Base-by-base conservation (phyloP, 2,113 vertebrate genomes). In the Argyrosomus japonicus region DNA sequence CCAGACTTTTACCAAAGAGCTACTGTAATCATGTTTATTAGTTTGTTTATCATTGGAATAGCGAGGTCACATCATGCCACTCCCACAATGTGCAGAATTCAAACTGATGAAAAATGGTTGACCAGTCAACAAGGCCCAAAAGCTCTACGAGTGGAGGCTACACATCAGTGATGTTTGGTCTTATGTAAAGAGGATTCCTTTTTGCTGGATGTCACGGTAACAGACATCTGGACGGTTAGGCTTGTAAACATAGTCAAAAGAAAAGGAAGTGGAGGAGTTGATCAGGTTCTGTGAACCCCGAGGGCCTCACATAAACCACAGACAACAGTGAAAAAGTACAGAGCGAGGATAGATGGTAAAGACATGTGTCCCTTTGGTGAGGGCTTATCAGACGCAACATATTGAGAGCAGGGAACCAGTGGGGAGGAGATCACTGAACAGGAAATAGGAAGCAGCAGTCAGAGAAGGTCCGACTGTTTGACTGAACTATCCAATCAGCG, bases 381-480 rank as follows among this genome's bases (percentile, higher is more conserved):
- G 13, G 67, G 47, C 74, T 92, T 90, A 91, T 91, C 87, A 86
- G 75, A 70, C 65, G 74, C 40, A 79, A 36, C 87, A 92, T 19
- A 89, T 86, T 89, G 75, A 87, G 68, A 87, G 68, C 27, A 56
- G 21, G 23, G 57, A 79, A 23, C 48, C 23, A 43, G 82, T 45
- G 69, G 53, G 68, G 57, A 32, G 64, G 71, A 77, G 82, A 76
- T 75, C 23, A 36, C 27, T 77, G 23, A 57, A 74, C 51, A 74
- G 62, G 80, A 86, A 81, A 75, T 19, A 56, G 81, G 40, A 88
- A 75, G 45, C 21, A 71, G 62, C 21, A n/a, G 61, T 50, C 43
- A n/a, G 23, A 71, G 45, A 50, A 53, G 40, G 75, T 21, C 54
- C 29, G 53, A 17, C 61, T 19, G 36, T 56, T 12, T 56, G 69